Evolutionary conservation across 2,113 vertebrate species (phyloP), one percentile per base, ranked within the genome.

Genomic region (Scopus umbretta): DNA sequence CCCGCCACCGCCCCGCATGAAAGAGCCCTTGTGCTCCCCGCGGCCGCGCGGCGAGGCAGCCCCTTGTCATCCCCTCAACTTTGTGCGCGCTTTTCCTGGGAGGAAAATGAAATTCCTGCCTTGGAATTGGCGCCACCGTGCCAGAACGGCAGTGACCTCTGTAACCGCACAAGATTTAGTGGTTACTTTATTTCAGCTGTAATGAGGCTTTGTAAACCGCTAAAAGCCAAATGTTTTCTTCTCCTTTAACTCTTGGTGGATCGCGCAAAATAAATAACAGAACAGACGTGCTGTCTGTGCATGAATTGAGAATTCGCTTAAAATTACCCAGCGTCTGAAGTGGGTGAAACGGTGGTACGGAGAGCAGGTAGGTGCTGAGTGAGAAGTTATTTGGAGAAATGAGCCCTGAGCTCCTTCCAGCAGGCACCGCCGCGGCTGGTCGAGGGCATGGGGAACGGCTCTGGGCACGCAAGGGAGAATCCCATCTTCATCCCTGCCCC

Each of bases 131-230:
- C 98, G 96, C 98, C 98, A 86, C 92, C 5, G 88, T 96, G 97
- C 95, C 97, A 96, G 95, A 94, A 86, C 88, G 43, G 53, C 95
- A 90, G 91, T 95, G 97, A 98, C 98, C 98, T 98, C 97, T 95
- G 94, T 59, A 97, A 97, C 97, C 97, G 96, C 97, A 92, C 91
- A 90, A 97, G 97, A 97, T 98, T 98, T 98, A 96, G 96, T 90
- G 97, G 96, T 98, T 80, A 23, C 97, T 95, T 94, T 95, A 97
- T 96, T 97, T 97, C 94, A 84, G 96, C 96, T 75, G 84, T 97
- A 98, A 98, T 97, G 97, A 98, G 97, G 95, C 97, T 97, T 98
- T 95, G 96, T 90, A 97, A 97, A 98, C 98, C 97, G 38, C 97
- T 96, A 96, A 72, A 97, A 97, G 92, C 88, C 96, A 91, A 96